Base-by-base conservation (phyloP, 2,113 vertebrate species). In the Talpa occidentalis region DNA sequence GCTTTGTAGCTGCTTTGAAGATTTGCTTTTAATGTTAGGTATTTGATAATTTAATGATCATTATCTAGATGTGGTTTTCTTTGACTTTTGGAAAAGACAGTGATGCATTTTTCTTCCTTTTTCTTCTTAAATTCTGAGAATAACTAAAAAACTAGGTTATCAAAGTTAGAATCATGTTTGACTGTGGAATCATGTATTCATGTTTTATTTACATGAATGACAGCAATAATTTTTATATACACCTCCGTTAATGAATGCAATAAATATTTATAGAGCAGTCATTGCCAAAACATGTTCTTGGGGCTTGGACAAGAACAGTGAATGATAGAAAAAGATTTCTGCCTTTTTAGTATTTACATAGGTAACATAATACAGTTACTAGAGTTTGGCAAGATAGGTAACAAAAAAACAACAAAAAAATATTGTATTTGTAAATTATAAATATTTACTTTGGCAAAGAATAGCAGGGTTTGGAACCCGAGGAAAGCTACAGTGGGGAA, bases 401-500 rank as follows among this genome's bases (percentile, higher is more conserved):
- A 69, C 62, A 89, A 81, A 49, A n/a, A 76, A 15, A 21, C 44
- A 84, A 59, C 11, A 47, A 1, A 40, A 67, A 89, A 15, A n/a
- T 22, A 84, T 37, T 15, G 1, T 59, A 49, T 59, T 56, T 70
- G 26, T 54, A 62, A 62, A 32, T 37, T 66, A 64, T 90, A 44
- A 56, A 30, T 49, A 28, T 21, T 32, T 60, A n/a, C 26, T 66
- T 82, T 73, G 22, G 28, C 47, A 47, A 52, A 6, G 40, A 10
- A 30, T 59, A 37, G 7, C 11, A 42, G 24, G 42, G 7, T 10
- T 0, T 15, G 49, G 42, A 15, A 16, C 6, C 3, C 17, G 35
- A 9, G 17, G n/a, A 19, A 6, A 8, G 17, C 32, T 14, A 7
- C 0, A 10, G 40, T 28, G 26, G 24, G 40, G 1, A 32, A 3